Evolutionary conservation across 1,140 invertebrate species (phyloP).

Genomic region (Pantala flavescens): DNA sequence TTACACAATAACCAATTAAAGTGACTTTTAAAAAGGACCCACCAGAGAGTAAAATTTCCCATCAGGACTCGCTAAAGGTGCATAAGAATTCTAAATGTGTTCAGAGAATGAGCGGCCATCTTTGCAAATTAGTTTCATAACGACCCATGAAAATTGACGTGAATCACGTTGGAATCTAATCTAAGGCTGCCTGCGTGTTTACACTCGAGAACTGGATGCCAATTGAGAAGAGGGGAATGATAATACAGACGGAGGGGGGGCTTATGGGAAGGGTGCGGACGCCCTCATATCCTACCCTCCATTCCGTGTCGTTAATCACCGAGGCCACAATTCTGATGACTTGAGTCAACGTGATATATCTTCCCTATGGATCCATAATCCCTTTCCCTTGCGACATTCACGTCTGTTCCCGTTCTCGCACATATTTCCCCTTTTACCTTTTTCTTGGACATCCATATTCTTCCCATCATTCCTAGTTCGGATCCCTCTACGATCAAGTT

Average conservation of each 20-base stretch:
- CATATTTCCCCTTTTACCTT: too few species aligned
- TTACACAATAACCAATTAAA: too few species aligned
- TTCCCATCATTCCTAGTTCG: not conserved
- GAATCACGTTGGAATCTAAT: conserved; percentile 9
- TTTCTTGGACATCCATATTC: not conserved
- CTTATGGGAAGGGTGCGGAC: not conserved
- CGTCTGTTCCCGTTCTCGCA: too few species aligned
- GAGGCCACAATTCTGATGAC: conserved; percentile 2
- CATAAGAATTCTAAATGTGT: not conserved
- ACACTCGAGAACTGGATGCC: not conserved
- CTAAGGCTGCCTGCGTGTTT: not conserved
- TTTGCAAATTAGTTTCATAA: conserved; percentile 8
- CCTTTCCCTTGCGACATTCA: not conserved
- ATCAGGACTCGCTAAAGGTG: not conserved
- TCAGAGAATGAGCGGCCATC: not conserved
- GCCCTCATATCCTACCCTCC: not conserved
- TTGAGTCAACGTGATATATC: conserved; percentile 9
- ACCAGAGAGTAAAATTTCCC: too few species aligned
- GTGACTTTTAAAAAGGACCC: too few species aligned
- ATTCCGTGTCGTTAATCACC: not conserved
- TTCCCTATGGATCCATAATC: conserved; percentile 1
- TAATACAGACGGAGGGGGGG: not conserved
- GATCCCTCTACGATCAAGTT: not conserved
- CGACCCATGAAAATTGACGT: conserved; percentile 2
- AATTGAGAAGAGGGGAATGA: not conserved